These are phyloP conservation scores for Elmis aenea DNA, from an alignment of 2,888 invertebrate genomes.

Conservation along the genomic window DNA sequence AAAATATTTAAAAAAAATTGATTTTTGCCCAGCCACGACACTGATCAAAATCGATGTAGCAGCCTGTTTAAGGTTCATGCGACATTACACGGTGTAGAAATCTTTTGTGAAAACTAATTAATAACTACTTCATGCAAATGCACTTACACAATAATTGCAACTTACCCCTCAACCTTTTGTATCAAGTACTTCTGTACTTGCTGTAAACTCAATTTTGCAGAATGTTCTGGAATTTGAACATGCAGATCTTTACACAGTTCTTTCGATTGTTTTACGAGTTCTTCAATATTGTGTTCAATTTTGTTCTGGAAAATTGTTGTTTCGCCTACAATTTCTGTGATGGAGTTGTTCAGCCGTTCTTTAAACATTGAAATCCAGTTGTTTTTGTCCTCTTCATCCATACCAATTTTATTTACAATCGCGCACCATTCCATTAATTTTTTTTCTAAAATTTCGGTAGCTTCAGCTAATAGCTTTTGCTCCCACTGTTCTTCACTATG, in stretches of 20 bases:
- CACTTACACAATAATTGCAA: conserved; percentile 4
- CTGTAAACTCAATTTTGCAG: conserved; percentile 27
- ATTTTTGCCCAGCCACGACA: too few relatives aligned
- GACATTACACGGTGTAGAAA: too few relatives aligned
- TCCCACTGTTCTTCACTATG: too few relatives aligned
- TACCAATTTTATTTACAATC: conserved; percentile 17
- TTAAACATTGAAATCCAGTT: conserved; percentile 22
- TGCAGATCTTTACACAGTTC: conserved; percentile 27
- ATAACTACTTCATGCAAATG: too few relatives aligned
- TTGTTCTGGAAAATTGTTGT: conserved; percentile 52
- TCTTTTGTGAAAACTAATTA: too few relatives aligned
- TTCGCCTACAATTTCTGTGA: conserved; percentile 58
- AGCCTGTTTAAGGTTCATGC: too few relatives aligned
- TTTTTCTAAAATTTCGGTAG: too few relatives aligned
- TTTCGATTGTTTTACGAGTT: conserved; percentile 27
- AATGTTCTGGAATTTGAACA: conserved; percentile 28
- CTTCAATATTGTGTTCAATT: conserved; percentile 53
- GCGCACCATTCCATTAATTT: conserved; percentile 18
- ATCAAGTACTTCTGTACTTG: conserved; percentile 26
- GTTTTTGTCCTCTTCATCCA: conserved; percentile 7
- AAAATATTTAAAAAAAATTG: too few relatives aligned
- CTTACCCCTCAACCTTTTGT: conserved; percentile 28
- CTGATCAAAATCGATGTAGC: too few relatives aligned
- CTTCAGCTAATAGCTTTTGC: too few relatives aligned
- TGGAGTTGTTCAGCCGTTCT: conserved; percentile 49